Percentiles rank a stretch among this genome's conserved stretches.
Evolutionary conservation across 2,888 invertebrate species (phyloP).

Genomic region (Bombylius discolor): DNA sequence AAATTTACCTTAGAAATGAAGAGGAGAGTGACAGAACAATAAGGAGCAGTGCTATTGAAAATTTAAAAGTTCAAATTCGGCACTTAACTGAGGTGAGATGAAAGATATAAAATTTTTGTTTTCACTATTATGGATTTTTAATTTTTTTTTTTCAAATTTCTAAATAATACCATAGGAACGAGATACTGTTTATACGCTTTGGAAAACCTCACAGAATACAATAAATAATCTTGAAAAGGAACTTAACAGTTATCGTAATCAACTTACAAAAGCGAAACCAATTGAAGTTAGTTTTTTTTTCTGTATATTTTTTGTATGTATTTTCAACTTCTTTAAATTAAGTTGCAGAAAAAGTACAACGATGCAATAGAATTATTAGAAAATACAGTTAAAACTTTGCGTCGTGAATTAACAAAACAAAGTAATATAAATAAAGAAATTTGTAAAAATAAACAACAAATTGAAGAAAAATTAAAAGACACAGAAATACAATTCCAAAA

Average conservation of each 20-base stretch:
- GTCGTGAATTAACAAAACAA: constrained; percentile 19
- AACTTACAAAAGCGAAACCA: constrained; percentile 19
- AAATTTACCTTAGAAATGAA: background rate
- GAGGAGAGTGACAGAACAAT: constrained; percentile 16
- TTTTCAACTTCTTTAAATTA: background rate
- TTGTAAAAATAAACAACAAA: constrained; percentile 18
- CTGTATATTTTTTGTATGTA: background rate
- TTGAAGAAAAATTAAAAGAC: constrained; percentile 17
- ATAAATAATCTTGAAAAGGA: constrained; percentile 55
- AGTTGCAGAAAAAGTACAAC: constrained; percentile 40
- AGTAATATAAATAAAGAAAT: constrained; percentile 17
- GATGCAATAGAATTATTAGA: constrained; percentile 44
- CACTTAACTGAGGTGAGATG: constrained; percentile 26
- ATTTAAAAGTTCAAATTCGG: constrained; percentile 32
- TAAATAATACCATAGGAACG: constrained; percentile 42
- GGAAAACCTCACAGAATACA: constrained; percentile 53
- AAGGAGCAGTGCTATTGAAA: constrained; percentile 26
- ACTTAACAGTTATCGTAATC: constrained; percentile 40
- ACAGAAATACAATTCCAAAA: constrained; percentile 13
- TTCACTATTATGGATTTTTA: constrained; percentile 3
- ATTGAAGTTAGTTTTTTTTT: constrained; percentile 14
- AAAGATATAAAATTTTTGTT: too few relatives aligned
- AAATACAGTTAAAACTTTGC: constrained; percentile 30
- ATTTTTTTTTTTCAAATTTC: background rate
- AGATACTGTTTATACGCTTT: constrained; percentile 48